Evolutionary conservation across 2,888 invertebrate genomes (phyloP), one percentile per base, ranked within the genome.

Genomic region (Meta bourneti): DNA sequence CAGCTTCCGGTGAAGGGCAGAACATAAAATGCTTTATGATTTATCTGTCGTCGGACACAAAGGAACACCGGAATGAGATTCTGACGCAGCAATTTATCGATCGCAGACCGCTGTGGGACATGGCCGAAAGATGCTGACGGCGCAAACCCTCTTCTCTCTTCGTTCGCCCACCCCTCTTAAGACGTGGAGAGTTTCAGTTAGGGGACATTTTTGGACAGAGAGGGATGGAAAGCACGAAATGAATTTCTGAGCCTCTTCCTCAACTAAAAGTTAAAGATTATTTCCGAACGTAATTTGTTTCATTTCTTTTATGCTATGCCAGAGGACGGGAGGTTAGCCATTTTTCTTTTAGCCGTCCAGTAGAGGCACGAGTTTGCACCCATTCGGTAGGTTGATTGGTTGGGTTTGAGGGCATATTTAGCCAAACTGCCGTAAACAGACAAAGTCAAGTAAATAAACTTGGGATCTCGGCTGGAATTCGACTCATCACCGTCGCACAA

Each of bases 111-210:
- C 52, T 51, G n/a, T 16, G 61, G 52, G 78, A 52, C 52, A 52
- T 78, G 51, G n/a, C 78, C n/a, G 49, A 78, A 78, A 78, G 51
- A 78, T 78, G 78, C 51, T 78, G 78, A 78, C 78, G n/a, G 7
- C 52, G 61, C 61, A 34, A 34, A 34, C 34, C 34, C 34, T 34
- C 34, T 4, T 34, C 34, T 34, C 34, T 34, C 34, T 61, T 16
- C 61, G 13, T 61, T 61, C 61, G 61, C 61, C 61, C 61, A 61
- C 61, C 61, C 61, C 61, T 61, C 11, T 61, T 61, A 6, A 34
- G 34, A 34, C 4, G 34, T 34, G 34, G 34, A 34, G 34, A 34
- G 34, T 34, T 34, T 34, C 34, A 34, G 34, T 34, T 34, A 1
- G 34, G 34, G 34, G 34, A 34, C 34, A 34, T 16, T 61, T 61